Evolutionary conservation across 1,140 invertebrate genomes (phyloP), one percentile per base, ranked within the genome.

Genomic region (Capitella teleta): DNA sequence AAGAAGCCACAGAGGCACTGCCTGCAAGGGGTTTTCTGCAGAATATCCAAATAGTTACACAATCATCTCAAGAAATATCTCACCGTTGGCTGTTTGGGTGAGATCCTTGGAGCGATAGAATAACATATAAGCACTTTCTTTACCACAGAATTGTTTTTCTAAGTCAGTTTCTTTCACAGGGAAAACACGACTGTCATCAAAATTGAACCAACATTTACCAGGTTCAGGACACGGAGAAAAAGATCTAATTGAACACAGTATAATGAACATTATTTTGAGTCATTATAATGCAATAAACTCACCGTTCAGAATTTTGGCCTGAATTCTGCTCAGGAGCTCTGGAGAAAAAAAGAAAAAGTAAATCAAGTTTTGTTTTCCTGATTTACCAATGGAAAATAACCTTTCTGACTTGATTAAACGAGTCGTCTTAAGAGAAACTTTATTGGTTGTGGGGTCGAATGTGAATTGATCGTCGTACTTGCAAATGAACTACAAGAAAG

Each of bases 51-150:
- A 40, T 40, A 40, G 19, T 40, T 40, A 14, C 21, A 6, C 2
- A 40, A n/a, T n/a, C n/a, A 10, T 10, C n/a, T 32, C 30, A n/a
- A n/a, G 30, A 32, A 8, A 10, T 8, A 10, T 32, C 16, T 28
- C 16, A 28, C 42, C 65, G 46, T 59, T 57, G 6, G 28, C 18
- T 30, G 66, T 58, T 43, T 59, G 37, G 0, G 34, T n/a, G 6
- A 63, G 37, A 16, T 34, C 47, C 30, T 55, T 64, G 44, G 51
- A 59, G 36, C 68, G 57, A 45, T 72, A 72, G 43, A 68, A 70
- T 46, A 72, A 49, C 70, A 72, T 70, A 51, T 72, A 72, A 5
- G 68, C 70, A 57, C 68, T 68, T 47, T 67, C 65, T 49, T 62
- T 66, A 1, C 68, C 68, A n/a, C 54, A 54, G 50, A 61, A 72